phyloP scores from a whole-genome alignment of 2,888 invertebrate genomes.

The Drosophila conformis region DNA sequence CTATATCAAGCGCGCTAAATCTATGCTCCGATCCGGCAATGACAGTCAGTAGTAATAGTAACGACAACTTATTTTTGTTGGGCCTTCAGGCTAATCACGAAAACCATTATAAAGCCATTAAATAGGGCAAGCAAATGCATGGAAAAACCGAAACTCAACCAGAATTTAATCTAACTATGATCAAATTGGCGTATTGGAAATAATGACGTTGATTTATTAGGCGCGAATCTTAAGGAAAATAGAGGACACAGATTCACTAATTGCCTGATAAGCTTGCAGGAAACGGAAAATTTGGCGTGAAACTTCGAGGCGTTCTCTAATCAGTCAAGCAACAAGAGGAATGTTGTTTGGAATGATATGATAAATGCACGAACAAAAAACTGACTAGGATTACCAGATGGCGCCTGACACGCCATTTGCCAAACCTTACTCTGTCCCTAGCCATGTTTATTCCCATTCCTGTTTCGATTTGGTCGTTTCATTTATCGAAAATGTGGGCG shows the following conservation, averaged over 20 bases:
- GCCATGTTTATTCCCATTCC: neutral
- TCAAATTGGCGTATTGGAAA: slow-evolving; percentile 27
- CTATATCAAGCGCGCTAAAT: slow-evolving; percentile 33
- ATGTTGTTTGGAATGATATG: slow-evolving; percentile 50
- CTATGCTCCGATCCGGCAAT: slow-evolving; percentile 13
- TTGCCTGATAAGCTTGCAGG: slow-evolving; percentile 46
- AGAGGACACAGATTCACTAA: slow-evolving; percentile 49
- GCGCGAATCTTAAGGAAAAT: slow-evolving; percentile 5
- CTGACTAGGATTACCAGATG: slow-evolving; percentile 21
- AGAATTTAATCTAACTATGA: slow-evolving; percentile 54
- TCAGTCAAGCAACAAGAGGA: slow-evolving; percentile 12
- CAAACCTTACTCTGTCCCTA: neutral
- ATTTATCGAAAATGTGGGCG: slow-evolving; percentile 34
- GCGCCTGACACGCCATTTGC: slow-evolving; percentile 31
- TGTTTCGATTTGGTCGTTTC: slow-evolving; percentile 20
- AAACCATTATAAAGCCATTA: slow-evolving; percentile 73
- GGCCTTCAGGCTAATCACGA: slow-evolving; percentile 45
- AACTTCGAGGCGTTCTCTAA: slow-evolving; percentile 5
- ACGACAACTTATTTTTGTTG: slow-evolving; percentile 29
- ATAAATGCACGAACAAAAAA: slow-evolving; percentile 46
- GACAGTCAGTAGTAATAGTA: slow-evolving; percentile 1
- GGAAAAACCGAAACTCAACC: slow-evolving; percentile 33
- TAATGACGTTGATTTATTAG: slow-evolving; percentile 17
- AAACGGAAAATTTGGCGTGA: slow-evolving; percentile 37
- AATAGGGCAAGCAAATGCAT: slow-evolving; percentile 60